Conservation (phyloP, 2,888 invertebrate genomes). For the Xestia c-nigrum region DNA sequence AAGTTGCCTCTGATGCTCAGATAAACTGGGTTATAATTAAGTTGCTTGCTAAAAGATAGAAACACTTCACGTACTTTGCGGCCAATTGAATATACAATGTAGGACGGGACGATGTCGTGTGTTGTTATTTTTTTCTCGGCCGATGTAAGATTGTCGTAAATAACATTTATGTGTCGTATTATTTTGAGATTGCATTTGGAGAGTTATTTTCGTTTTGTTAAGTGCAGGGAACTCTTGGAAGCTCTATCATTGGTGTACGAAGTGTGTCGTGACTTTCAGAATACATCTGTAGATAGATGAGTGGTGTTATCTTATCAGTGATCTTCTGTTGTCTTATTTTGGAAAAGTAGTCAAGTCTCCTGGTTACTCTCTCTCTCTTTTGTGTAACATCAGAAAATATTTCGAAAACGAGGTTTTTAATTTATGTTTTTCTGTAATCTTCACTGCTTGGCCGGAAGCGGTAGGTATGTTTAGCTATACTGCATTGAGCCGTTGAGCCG, state of each 20-base stretch:
- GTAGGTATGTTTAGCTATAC: background rate
- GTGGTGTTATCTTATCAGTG: background rate
- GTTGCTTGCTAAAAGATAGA: constrained; percentile 66
- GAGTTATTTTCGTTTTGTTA: constrained; percentile 53
- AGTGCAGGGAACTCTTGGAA: constrained; percentile 44
- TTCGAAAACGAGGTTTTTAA: background rate
- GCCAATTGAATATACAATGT: constrained; percentile 55
- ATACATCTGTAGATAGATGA: background rate
- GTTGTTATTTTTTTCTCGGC: constrained; percentile 42
- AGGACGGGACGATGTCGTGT: constrained; percentile 24
- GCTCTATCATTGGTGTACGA: constrained; percentile 19
- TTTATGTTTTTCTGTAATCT: background rate
- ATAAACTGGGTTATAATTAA: constrained; percentile 71
- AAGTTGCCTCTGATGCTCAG: constrained; percentile 70
- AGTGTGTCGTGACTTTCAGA: constrained; percentile 6
- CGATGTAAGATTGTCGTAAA: constrained; percentile 37
- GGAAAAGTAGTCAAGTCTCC: background rate
- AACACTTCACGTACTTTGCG: constrained; percentile 57
- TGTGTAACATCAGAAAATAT: background rate
- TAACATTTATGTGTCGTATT: constrained; percentile 46
- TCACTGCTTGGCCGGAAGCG: background rate
- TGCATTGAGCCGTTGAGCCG: background rate
- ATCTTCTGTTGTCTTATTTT: background rate
- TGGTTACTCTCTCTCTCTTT: background rate
- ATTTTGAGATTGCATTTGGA: constrained; percentile 59